Base-by-base conservation (phyloP, 2,888 invertebrate genomes). In the Ochlodes sylvanus region DNA sequence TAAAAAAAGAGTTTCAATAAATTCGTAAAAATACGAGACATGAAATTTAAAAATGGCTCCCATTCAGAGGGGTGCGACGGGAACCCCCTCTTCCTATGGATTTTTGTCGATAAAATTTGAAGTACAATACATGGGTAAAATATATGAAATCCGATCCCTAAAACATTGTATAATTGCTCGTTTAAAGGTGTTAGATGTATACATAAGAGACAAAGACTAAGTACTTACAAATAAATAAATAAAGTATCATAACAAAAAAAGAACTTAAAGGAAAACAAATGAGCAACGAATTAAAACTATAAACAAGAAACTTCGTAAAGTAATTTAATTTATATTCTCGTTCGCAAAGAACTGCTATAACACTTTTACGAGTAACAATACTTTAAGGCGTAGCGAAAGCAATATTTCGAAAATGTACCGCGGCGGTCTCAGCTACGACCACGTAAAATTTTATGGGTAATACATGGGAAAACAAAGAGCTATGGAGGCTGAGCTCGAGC, bases 401-500 rank as follows among this genome's bases (percentile, higher is more conserved):
- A 64, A 57, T 64, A 64, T 64, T 64, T 57, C 47, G 57, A 50
- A 56, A 57, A 57, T 50, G 34, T 57, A 64, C 50, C 64, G 47
- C 34, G 19, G 56, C 57, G 47, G 64, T 57, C 57, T 38, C 50
- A 42, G 27, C 47, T 41, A 47, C 63, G 63, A 56, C 32, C 64
- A 38, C 57, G 64, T 64, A 64, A 64, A 64, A 57, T 38, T 64
- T 64, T 64, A 64, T 64, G 64, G 47, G 19, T 63, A 55, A 63
- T 62, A 52, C 63, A 64, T 57, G 47, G 57, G 57, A 50, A 64
- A 64, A 57, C 57, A 64, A 57, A 57, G 44, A 14, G 44, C 64
- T 64, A 47, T 56, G 14, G 47, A 57, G 56, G 64, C 44, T 60
- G 15, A 32, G 15, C 57, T 34, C 64, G n/a, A 38, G 64, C 57